Conservation (phyloP, 2,888 invertebrate species). For the Dicranocentrus wangi region DNA sequence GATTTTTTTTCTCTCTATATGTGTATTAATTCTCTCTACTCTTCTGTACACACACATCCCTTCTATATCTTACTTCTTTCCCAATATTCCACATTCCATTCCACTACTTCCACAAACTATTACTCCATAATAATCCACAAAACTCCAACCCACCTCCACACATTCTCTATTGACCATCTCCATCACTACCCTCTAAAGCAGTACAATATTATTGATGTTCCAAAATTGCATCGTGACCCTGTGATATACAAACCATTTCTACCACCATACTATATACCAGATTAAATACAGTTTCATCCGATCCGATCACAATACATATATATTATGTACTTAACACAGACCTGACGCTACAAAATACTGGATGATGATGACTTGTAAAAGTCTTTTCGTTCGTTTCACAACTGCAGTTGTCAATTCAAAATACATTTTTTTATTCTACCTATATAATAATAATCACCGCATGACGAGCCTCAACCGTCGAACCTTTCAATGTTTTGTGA, state of each 20-base stretch:
- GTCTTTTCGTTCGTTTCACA: no score
- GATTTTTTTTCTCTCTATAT: not conserved
- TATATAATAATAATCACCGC: slow-evolving; percentile 16
- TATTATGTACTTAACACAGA: not conserved
- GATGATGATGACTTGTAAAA: no score
- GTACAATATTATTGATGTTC: no score
- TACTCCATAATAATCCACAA: no score
- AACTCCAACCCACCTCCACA: no score
- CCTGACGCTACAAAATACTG: not conserved
- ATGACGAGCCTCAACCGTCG: slow-evolving; percentile 55
- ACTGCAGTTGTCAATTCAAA: not conserved
- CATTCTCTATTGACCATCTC: no score
- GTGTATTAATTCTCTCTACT: not conserved
- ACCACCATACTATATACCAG: not conserved
- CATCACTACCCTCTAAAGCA: no score
- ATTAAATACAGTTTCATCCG: not conserved
- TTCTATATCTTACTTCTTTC: not conserved
- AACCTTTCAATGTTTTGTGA: slow-evolving; percentile 20
- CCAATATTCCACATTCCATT: not conserved
- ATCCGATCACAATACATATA: no score
- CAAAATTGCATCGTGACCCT: not conserved
- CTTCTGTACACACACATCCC: not conserved
- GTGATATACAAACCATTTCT: not conserved
- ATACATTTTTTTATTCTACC: not conserved
- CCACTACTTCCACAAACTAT: not conserved